Conservation (phyloP, 1,140 invertebrate genomes). For the Nasonia giraulti region DNA sequence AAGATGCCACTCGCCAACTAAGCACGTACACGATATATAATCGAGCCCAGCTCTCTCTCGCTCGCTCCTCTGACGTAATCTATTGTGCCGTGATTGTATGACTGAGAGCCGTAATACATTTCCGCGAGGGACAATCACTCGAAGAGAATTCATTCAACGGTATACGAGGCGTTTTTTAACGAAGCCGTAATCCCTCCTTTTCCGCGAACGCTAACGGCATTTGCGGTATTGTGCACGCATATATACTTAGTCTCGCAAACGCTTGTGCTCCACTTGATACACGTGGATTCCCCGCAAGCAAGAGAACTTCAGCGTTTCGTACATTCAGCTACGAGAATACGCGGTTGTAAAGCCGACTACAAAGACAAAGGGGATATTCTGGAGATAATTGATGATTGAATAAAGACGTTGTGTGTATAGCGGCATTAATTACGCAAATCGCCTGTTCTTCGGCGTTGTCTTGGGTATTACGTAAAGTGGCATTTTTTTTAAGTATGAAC, state of each 20-base stretch:
- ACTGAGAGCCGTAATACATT: background rate
- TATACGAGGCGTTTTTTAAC: constrained; percentile 6
- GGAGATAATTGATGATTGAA: background rate
- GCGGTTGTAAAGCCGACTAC: background rate
- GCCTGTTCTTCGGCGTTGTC: too few relatives aligned
- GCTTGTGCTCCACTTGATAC: background rate
- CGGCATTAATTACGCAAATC: background rate
- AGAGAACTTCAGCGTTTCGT: too few relatives aligned
- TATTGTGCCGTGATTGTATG: constrained; percentile 16
- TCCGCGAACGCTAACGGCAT: background rate
- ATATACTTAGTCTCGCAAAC: background rate
- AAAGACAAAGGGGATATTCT: background rate
- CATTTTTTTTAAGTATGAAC: too few relatives aligned
- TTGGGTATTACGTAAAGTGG: too few relatives aligned
- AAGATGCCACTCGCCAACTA: background rate
- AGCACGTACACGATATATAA: constrained; percentile 11
- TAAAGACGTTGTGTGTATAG: background rate
- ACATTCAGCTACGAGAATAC: too few relatives aligned
- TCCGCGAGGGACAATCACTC: constrained; percentile 15
- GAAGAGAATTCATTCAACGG: background rate
- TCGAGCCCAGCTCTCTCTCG: background rate
- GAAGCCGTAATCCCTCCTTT: constrained; percentile 9
- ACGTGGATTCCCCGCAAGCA: background rate
- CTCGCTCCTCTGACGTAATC: background rate
- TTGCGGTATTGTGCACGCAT: background rate